A percentile compares a stretch with the other conserved stretches of the same genome.
Evolutionary conservation across 2,797 vertebrate species (phyloP).

Genomic region (Acanthis flammea): DNA sequence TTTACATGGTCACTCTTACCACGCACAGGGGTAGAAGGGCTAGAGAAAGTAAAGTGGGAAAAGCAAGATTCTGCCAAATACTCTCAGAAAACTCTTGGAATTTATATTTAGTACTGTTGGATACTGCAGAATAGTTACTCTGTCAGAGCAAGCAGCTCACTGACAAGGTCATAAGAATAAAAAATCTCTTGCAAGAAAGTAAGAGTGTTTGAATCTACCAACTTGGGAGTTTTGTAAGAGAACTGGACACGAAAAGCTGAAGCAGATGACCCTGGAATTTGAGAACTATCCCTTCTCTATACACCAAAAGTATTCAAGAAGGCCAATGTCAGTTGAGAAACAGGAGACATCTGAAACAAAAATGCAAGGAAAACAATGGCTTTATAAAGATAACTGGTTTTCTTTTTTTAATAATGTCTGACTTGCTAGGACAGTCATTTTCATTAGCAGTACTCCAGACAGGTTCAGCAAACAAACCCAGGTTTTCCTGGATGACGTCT

Average conservation of each 20-base stretch:
- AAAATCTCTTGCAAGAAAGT: not conserved
- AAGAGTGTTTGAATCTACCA: not conserved
- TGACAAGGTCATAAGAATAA: not conserved
- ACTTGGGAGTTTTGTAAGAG: not conserved
- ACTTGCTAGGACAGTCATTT: not conserved
- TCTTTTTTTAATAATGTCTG: not conserved
- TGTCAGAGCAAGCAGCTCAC: not conserved
- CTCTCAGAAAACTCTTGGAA: not conserved
- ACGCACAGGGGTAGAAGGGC: not conserved
- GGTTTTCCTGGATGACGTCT: not conserved
- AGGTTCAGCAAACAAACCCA: constrained; percentile 24
- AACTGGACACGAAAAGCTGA: not conserved
- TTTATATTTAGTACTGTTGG: not conserved
- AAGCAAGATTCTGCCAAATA: not conserved
- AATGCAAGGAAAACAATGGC: not conserved
- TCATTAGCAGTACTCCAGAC: not conserved
- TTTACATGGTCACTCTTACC: not conserved
- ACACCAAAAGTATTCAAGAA: not conserved
- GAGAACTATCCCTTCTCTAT: not conserved
- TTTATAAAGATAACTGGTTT: not conserved
- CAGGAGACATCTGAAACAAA: not conserved
- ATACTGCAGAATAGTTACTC: not conserved
- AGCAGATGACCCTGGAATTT: not conserved
- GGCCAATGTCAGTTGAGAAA: not conserved
- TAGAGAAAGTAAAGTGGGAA: not conserved